Evolutionary conservation across 2,888 invertebrate species (phyloP).

Genomic region (Gasteruption jaculator): DNA sequence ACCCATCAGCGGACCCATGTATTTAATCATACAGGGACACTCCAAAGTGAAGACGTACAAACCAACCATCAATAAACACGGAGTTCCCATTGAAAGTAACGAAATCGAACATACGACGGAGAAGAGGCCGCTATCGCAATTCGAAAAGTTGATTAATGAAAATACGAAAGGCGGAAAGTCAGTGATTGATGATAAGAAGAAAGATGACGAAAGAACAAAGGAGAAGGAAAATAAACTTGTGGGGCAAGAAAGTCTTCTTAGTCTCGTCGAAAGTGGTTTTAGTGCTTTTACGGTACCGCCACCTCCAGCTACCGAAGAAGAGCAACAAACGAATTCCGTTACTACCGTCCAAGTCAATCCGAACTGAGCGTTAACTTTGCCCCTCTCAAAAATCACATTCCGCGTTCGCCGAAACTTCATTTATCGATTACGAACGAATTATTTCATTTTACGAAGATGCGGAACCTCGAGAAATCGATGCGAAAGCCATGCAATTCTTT

Average conservation of each 20-base stretch:
- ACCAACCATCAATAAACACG: slow-evolving; percentile 47
- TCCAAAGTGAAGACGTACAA: slow-evolving; percentile 83
- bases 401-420: no score
- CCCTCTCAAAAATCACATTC: no score
- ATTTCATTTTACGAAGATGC: no score
- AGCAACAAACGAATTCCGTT: slow-evolving; percentile 27
- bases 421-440: no score
- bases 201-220: slow-evolving; percentile 14
- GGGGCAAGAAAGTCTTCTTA: slow-evolving; percentile 30
- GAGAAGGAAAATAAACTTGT: no score
- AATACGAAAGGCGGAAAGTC: slow-evolving; percentile 25
- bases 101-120: slow-evolving; percentile 31
- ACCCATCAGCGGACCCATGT: slow-evolving; percentile 63
- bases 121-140: slow-evolving; percentile 31
- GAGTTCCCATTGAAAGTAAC: slow-evolving; percentile 27
- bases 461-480: no score
- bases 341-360: slow-evolving; percentile 32
- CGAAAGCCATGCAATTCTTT: no score
- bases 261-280: slow-evolving; percentile 38
- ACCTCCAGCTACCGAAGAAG: slow-evolving; percentile 23
- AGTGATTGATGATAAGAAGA: slow-evolving; percentile 18
- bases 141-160: slow-evolving; percentile 36
- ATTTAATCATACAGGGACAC: slow-evolving; percentile 79
- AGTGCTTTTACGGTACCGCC: slow-evolving; percentile 32
- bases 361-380: no score